These are phyloP conservation scores for Caenorhabditis macrosperma DNA, from an alignment of 2,888 invertebrate species.

Conservation along the genomic window DNA sequence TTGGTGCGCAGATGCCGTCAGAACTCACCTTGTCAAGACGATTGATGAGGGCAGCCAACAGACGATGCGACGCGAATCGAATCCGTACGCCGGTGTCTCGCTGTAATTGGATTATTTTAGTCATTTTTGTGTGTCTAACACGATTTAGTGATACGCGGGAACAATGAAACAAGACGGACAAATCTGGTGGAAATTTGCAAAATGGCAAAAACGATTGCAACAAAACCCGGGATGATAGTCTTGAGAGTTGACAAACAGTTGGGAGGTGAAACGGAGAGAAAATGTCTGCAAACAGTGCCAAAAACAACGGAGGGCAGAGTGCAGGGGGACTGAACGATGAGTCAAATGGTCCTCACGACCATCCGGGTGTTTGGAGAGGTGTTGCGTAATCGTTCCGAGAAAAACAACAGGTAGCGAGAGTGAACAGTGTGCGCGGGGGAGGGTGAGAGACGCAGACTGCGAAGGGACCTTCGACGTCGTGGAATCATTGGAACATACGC, in stretches of 20 bases:
- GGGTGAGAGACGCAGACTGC: background rate
- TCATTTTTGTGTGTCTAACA: background rate
- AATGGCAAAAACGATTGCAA: background rate
- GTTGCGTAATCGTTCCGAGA: too few species aligned
- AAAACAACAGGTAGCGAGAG: too few species aligned
- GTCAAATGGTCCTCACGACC: background rate
- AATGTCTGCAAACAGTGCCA: slow-evolving; percentile 36
- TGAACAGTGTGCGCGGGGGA: background rate
- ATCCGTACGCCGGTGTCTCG: background rate
- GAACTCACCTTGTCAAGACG: slow-evolving; percentile 43
- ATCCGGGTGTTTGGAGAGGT: too few species aligned
- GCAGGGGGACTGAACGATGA: too few species aligned
- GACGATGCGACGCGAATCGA: slow-evolving; percentile 4
- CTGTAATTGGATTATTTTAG: slow-evolving; percentile 50
- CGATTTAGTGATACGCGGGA: too few species aligned
- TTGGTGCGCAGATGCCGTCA: background rate
- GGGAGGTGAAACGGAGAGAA: slow-evolving; percentile 5
- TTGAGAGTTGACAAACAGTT: slow-evolving; percentile 3
- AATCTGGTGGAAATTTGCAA: background rate
- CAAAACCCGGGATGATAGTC: background rate
- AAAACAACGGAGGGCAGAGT: slow-evolving; percentile 14
- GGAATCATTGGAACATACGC: too few species aligned
- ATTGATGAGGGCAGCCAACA: slow-evolving; percentile 24
- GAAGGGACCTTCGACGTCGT: background rate
- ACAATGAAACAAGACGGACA: too few species aligned